phyloP scores from a whole-genome alignment of 2,797 vertebrate species.

The Coregonus sp. region DNA sequence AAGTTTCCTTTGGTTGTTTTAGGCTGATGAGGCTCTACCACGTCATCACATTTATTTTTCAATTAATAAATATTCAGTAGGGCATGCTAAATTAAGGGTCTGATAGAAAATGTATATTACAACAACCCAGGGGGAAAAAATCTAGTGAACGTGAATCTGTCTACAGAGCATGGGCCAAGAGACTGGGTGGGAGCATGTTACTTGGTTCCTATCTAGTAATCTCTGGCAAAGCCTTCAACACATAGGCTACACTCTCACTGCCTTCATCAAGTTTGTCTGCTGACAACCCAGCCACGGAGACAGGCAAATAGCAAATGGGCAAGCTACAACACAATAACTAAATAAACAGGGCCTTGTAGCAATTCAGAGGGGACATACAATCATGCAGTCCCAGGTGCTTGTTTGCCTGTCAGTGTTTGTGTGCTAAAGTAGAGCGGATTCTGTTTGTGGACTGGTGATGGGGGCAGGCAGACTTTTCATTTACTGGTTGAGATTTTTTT shows the following conservation, averaged over 20 bases:
- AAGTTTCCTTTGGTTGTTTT: too few species aligned
- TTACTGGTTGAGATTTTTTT: conserved; percentile 34
- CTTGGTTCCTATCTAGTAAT: conserved; percentile 28
- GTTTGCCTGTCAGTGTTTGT: conserved; percentile 30
- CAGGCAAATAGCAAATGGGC: conserved; percentile 2
- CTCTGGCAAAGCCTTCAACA: conserved; percentile 17
- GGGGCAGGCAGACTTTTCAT: conserved; percentile 42
- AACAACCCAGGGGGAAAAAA: background rate
- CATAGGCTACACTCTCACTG: conserved; percentile 3
- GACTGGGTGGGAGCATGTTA: background rate
- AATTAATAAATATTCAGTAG: background rate
- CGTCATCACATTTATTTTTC: background rate
- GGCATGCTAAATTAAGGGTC: background rate
- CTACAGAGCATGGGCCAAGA: background rate
- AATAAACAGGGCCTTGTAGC: conserved; percentile 42
- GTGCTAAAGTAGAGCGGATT: conserved; percentile 24
- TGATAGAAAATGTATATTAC: background rate
- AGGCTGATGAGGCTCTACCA: background rate
- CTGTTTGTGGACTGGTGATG: conserved; percentile 35
- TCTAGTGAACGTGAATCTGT: background rate
- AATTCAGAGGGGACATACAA: conserved; percentile 41
- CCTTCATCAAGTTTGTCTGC: conserved; percentile 24
- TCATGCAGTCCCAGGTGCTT: conserved; percentile 25
- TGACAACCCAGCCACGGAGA: conserved; percentile 29
- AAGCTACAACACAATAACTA: conserved; percentile 25